Evolutionary conservation across 2,888 invertebrate species (phyloP).

Genomic region (Trichopria drosophilae): DNA sequence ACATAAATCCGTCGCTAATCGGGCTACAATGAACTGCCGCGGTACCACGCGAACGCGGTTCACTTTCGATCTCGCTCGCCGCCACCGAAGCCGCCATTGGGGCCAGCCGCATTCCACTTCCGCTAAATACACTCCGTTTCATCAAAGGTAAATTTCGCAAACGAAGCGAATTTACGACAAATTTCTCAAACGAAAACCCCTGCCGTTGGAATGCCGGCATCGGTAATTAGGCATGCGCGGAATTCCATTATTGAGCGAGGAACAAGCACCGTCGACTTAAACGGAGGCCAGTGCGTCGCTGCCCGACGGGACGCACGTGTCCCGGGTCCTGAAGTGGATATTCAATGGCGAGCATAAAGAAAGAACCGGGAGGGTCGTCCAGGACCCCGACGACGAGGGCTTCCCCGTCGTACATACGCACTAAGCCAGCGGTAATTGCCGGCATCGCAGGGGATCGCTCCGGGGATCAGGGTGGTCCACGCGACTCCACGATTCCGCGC

Average conservation of each 20-base stretch:
- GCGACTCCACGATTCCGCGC: slow-evolving; percentile 48
- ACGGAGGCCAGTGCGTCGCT: too few species aligned
- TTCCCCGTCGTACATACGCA: slow-evolving; percentile 43
- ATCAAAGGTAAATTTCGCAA: too few species aligned
- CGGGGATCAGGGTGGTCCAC: slow-evolving; percentile 43
- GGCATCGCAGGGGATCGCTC: slow-evolving; percentile 54
- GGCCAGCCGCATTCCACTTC: too few species aligned
- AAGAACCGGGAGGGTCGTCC: slow-evolving; percentile 38
- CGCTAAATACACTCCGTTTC: too few species aligned
- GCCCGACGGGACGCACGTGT: slow-evolving; percentile 51
- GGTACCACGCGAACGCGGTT: too few species aligned
- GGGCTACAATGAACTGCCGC: too few species aligned
- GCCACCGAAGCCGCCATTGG: too few species aligned
- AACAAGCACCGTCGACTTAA: too few species aligned
- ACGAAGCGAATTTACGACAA: too few species aligned
- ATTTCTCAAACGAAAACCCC: too few species aligned
- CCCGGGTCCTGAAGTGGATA: slow-evolving; percentile 43
- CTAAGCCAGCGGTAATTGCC: slow-evolving; percentile 57
- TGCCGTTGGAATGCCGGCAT: neutral
- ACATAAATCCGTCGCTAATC: too few species aligned
- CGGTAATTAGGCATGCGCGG: slow-evolving; percentile 19
- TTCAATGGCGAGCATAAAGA: slow-evolving; percentile 39
- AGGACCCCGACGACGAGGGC: slow-evolving; percentile 43
- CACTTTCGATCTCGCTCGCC: too few species aligned
- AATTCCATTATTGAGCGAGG: slow-evolving; percentile 28